Evolutionary conservation across 2,797 vertebrate species (phyloP).

Genomic region (Oryzias sinensis): DNA sequence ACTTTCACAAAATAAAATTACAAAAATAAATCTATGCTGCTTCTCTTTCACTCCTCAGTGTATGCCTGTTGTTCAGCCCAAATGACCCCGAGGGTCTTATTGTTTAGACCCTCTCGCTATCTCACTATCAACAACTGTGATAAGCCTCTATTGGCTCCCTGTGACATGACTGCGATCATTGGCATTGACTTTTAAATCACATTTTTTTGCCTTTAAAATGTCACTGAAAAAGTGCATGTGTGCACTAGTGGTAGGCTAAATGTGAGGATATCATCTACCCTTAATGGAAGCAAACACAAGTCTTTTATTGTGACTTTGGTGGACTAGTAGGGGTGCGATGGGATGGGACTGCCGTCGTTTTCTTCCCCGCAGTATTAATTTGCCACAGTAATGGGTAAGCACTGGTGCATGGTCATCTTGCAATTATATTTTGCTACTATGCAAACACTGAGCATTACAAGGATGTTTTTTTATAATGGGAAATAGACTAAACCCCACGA

Average conservation of each 20-base stretch:
- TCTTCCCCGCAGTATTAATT: slow-evolving; percentile 70
- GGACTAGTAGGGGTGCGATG: slow-evolving; percentile 14
- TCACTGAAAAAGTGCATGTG: slow-evolving; percentile 44
- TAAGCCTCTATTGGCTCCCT: slow-evolving; percentile 41
- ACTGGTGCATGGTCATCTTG: slow-evolving; percentile 75
- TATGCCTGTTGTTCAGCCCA: slow-evolving; percentile 55
- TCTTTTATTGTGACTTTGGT: slow-evolving; percentile 24
- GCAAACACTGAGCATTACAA: slow-evolving; percentile 74
- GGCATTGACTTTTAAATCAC: slow-evolving; percentile 66
- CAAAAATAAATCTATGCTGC: slow-evolving; percentile 44
- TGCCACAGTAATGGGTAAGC: slow-evolving; percentile 75
- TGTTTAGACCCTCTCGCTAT: slow-evolving; percentile 58
- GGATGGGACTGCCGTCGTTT: slow-evolving; percentile 26
- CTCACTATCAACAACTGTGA: slow-evolving; percentile 69
- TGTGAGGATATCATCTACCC: slow-evolving; percentile 47
- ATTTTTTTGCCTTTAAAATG: slow-evolving; percentile 56
- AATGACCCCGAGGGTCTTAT: slow-evolving; percentile 64
- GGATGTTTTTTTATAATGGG: slow-evolving; percentile 70
- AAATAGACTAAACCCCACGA: slow-evolving; percentile 57
- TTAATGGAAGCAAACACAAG: slow-evolving; percentile 49
- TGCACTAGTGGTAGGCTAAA: slow-evolving; percentile 32
- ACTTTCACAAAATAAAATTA: slow-evolving; percentile 37
- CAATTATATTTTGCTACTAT: slow-evolving; percentile 81
- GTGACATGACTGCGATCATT: slow-evolving; percentile 67
- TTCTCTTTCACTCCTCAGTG: slow-evolving; percentile 22